Evolutionary conservation across 2,113 vertebrate species (phyloP).

Genomic region (Peromyscus polionotus): DNA sequence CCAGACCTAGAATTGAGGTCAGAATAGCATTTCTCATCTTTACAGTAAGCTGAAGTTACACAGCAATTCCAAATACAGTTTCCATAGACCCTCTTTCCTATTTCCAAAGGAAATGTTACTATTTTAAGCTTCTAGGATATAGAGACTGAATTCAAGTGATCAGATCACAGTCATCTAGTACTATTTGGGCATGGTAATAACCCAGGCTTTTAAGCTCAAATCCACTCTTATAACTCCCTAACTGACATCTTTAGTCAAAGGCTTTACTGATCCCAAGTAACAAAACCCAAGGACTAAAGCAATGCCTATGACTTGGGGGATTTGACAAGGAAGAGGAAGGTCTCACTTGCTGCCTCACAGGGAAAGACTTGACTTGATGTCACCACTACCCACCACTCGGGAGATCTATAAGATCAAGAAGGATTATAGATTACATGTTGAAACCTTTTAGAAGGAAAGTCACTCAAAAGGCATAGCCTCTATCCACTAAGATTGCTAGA

Average conservation of each 20-base stretch:
- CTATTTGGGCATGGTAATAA: neutral
- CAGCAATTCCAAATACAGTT: conserved; percentile 19
- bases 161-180: neutral
- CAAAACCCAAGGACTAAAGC: neutral
- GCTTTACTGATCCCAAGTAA: neutral
- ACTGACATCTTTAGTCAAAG: neutral
- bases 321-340: neutral
- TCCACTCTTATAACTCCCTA: neutral
- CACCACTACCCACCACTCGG: neutral
- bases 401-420: neutral
- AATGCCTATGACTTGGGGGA: neutral
- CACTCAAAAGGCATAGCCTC: neutral
- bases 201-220: neutral
- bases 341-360: neutral
- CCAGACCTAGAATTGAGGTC: neutral
- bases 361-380: neutral
- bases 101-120: neutral
- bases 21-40: conserved; percentile 7
- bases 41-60: conserved; percentile 8
- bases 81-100: neutral
- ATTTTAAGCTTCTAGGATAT: neutral
- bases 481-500: neutral
- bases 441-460: neutral
- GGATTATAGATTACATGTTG: neutral
- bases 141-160: neutral